phyloP scores from a whole-genome alignment of 35 echinoderm and acorn worm genomes.

The Hemicentrotus pulcherrimus region DNA sequence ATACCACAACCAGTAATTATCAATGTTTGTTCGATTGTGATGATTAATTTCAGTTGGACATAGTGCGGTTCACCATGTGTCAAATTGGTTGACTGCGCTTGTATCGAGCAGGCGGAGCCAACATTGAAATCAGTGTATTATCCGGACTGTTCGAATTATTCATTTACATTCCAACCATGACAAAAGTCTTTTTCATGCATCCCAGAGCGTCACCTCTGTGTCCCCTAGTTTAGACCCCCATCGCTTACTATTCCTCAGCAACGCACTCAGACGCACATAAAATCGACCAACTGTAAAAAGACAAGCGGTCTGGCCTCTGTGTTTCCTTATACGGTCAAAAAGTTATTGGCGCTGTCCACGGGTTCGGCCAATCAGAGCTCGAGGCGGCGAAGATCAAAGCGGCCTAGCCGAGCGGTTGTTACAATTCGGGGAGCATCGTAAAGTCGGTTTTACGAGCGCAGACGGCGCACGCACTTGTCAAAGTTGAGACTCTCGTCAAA shows the following conservation, averaged over 20 bases:
- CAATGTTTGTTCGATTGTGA: neutral
- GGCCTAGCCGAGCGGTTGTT: neutral
- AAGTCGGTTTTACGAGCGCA: constrained; percentile 39
- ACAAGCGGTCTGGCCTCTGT: neutral
- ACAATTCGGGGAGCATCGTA: constrained; percentile 40
- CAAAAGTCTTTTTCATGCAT: neutral
- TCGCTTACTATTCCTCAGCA: neutral
- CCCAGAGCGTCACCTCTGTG: neutral
- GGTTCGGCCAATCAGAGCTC: neutral
- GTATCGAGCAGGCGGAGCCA: neutral
- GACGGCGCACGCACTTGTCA: constrained; percentile 44
- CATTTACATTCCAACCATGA: neutral
- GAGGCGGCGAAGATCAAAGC: neutral
- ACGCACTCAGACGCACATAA: neutral
- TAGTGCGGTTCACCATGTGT: neutral
- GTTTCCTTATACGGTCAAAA: constrained; percentile 28
- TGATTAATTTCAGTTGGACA: neutral
- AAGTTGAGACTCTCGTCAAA: neutral
- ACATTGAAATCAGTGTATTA: neutral
- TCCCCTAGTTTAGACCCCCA: neutral
- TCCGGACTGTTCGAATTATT: neutral
- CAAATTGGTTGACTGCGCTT: neutral
- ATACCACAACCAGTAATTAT: neutral
- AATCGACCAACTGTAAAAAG: constrained; percentile 24
- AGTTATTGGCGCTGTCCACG: constrained; percentile 7